phyloP scores from a whole-genome alignment of 2,113 vertebrate genomes.

The Spea bombifrons region DNA sequence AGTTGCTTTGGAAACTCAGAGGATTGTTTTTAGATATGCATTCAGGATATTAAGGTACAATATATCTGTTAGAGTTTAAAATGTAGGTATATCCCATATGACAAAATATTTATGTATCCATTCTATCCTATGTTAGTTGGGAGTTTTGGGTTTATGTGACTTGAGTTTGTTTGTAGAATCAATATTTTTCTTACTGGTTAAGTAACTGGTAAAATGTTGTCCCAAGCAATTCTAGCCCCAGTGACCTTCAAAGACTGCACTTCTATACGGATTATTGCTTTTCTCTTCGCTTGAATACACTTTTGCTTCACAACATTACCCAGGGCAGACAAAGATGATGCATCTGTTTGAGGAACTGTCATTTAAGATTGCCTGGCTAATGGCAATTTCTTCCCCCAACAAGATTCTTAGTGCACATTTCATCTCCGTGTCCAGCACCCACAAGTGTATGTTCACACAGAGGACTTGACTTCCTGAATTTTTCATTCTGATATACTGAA shows the following conservation, averaged over 20 bases:
- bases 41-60: no score
- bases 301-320: slow-evolving; percentile 45
- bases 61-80: no score
- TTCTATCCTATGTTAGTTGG: no score
- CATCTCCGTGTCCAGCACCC: slow-evolving; percentile 14
- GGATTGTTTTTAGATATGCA: no score
- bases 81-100: no score
- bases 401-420: slow-evolving; percentile 30
- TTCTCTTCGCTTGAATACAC: slow-evolving; percentile 35
- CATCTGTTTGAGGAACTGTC: slow-evolving; percentile 43
- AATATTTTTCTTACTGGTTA: slow-evolving; percentile 3
- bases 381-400: slow-evolving; percentile 33
- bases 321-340: slow-evolving; percentile 45
- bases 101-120: no score
- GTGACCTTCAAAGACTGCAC: slow-evolving; percentile 38
- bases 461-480: slow-evolving; percentile 6
- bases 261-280: slow-evolving; percentile 45
- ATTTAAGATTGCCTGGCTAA: slow-evolving; percentile 44
- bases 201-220: slow-evolving; percentile 27
- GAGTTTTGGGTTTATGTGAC: no score
- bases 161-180: background rate
- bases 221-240: slow-evolving; percentile 27
- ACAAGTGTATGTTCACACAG: slow-evolving; percentile 20
- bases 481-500: background rate
- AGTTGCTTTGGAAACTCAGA: no score